Conservation (phyloP, 2,113 vertebrate species). For the Isichthys henryi region DNA sequence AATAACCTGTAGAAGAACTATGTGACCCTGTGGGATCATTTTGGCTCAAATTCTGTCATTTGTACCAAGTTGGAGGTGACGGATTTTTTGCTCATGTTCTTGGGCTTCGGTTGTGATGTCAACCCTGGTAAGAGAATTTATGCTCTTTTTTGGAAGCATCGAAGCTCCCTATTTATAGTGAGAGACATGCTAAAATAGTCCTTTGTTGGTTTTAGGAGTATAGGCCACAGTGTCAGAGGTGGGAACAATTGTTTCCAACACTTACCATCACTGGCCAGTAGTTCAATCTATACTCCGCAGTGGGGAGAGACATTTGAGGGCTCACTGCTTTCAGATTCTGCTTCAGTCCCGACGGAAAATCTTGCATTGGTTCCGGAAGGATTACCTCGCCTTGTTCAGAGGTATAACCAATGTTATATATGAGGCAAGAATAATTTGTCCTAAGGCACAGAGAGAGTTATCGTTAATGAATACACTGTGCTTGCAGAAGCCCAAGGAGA, state of each 20-base stretch:
- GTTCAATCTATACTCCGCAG: neutral
- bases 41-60: neutral
- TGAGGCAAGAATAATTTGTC: conserved; percentile 46
- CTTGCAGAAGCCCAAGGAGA: conserved; percentile 38
- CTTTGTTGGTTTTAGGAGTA: neutral
- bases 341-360: conserved; percentile 42
- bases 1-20: neutral
- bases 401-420: conserved; percentile 52
- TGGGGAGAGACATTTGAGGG: neutral
- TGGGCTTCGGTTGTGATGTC: neutral
- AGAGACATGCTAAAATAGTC: neutral
- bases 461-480: conserved; percentile 59
- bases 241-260: neutral
- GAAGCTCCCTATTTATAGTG: neutral
- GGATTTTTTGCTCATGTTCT: neutral
- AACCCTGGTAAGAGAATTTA: neutral
- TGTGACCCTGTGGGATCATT: neutral
- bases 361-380: conserved; percentile 44
- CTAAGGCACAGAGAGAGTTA: conserved; percentile 51
- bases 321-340: conserved; percentile 22
- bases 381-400: conserved; percentile 39
- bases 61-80: neutral
- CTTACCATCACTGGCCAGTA: neutral
- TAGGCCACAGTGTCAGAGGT: neutral
- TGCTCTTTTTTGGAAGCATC: neutral